Evolutionary conservation across 1,140 invertebrate species (phyloP).

Genomic region (Drosophila azteca): DNA sequence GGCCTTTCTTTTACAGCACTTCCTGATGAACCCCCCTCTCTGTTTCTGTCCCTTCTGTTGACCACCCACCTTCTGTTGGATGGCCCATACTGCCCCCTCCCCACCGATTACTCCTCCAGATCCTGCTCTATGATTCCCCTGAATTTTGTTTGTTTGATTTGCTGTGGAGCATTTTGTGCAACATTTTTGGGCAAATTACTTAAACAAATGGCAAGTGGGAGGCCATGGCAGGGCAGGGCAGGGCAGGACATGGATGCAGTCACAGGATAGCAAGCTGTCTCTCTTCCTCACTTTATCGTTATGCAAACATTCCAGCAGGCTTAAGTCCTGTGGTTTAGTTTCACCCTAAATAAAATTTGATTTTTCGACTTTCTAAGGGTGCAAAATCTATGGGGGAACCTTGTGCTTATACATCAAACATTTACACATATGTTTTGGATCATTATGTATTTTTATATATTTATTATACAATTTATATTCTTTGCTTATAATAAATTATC

Average conservation of each 20-base stretch:
- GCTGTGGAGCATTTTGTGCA: conserved; percentile 59
- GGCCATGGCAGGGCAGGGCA: conserved; percentile 18
- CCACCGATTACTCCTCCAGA: conserved; percentile 25
- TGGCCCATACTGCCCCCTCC: background rate
- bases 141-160: conserved; percentile 51
- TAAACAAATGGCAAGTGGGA: conserved; percentile 59
- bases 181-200: conserved; percentile 72
- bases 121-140: conserved; percentile 22
- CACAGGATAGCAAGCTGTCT: background rate
- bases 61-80: too few species aligned
- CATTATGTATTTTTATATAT: too few species aligned
- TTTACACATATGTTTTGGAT: too few species aligned
- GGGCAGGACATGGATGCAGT: conserved; percentile 10
- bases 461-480: too few species aligned
- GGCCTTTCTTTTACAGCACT: too few species aligned
- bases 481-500: too few species aligned
- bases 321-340: conserved; percentile 34
- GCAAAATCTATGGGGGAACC: background rate
- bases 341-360: conserved; percentile 30
- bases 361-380: conserved; percentile 5
- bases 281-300: conserved; percentile 17
- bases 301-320: conserved; percentile 41
- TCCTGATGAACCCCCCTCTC: too few species aligned
- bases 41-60: too few species aligned
- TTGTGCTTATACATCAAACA: background rate